These are phyloP conservation scores for Chrysolina oricalcia DNA, from an alignment of 2,888 invertebrate species.

Conservation along the genomic window DNA sequence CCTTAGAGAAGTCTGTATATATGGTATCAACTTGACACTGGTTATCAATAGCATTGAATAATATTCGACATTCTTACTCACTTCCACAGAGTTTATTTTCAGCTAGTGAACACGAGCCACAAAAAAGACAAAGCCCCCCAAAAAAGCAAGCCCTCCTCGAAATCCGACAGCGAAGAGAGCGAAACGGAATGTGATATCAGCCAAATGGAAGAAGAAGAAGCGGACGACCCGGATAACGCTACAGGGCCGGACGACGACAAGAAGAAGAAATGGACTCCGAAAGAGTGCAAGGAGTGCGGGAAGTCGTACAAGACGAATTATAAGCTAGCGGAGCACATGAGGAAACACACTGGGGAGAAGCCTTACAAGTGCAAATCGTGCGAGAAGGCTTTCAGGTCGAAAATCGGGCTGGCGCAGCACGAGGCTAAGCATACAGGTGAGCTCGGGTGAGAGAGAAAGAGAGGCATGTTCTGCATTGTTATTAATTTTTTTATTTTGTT, in stretches of 20 bases:
- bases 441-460: background rate
- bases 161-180: slow-evolving; percentile 55
- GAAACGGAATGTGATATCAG: slow-evolving; percentile 55
- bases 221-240: slow-evolving; percentile 45
- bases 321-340: slow-evolving; percentile 76
- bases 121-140: slow-evolving; percentile 43
- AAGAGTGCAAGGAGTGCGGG: slow-evolving; percentile 75
- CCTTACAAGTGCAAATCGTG: slow-evolving; percentile 76
- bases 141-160: slow-evolving; percentile 50
- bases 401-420: slow-evolving; percentile 77
- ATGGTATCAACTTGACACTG: too few relatives aligned
- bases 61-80: background rate
- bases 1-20: too few relatives aligned
- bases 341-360: slow-evolving; percentile 77
- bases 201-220: slow-evolving; percentile 53
- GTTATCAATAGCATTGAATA: background rate
- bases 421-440: slow-evolving; percentile 76
- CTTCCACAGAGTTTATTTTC: slow-evolving; percentile 8
- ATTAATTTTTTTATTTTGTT: too few relatives aligned
- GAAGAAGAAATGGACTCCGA: slow-evolving; percentile 69
- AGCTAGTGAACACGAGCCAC: slow-evolving; percentile 47
- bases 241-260: slow-evolving; percentile 31
- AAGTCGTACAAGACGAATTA: slow-evolving; percentile 77
- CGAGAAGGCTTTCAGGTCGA: slow-evolving; percentile 76
- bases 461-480: too few relatives aligned